Base-by-base conservation (phyloP, 1,140 invertebrate species). In the Zaprionus taronus region DNA sequence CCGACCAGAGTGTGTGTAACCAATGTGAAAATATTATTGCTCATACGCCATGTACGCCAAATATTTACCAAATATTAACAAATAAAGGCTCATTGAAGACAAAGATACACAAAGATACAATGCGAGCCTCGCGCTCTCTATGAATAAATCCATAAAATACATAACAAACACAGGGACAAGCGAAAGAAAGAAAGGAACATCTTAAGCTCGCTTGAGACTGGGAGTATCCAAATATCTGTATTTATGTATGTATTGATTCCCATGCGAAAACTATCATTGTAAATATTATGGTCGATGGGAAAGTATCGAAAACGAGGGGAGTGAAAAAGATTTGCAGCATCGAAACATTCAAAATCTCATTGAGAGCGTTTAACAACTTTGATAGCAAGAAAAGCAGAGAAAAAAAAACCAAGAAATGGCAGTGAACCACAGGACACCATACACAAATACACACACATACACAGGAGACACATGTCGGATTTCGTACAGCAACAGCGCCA, bases 11-110 rank as follows among this genome's bases (percentile, higher is more conserved):
- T 66, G 67, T 67, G 63, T 64, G 60, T 69, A 64, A 69, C 78
- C 82, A 75, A 69, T 86, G 83, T 82, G 67, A 86, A 76, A 86
- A 86, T 81, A 89, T 90, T 79, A 89, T 81, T 90, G 83, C 81
- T 55, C 85, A 82, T 72, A 77, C 72, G 85, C 70, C 85, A 89
- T 89, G 85, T 90, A 89, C 81, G 75, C 68, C 84, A 89, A 89
- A 89, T 89, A 89, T 89, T 90, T 89, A 76, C 85, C 72, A 90
- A 84, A 90, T 90, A 89, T 89, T 90, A 87, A 89, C 84, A 90
- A 90, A 90, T 84, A 90, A 77, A 81, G 63, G 85, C 83, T 74
- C 82, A 86, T 79, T 85, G 79, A 79, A 64, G 76, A 36, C 51
- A 63, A 47, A 72, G 56, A 74, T 58, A 79, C 63, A 84, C 47